Evolutionary conservation across 2,888 invertebrate species (phyloP), one percentile per base, ranked within the genome.

Genomic region (Helicoverpa assulta): DNA sequence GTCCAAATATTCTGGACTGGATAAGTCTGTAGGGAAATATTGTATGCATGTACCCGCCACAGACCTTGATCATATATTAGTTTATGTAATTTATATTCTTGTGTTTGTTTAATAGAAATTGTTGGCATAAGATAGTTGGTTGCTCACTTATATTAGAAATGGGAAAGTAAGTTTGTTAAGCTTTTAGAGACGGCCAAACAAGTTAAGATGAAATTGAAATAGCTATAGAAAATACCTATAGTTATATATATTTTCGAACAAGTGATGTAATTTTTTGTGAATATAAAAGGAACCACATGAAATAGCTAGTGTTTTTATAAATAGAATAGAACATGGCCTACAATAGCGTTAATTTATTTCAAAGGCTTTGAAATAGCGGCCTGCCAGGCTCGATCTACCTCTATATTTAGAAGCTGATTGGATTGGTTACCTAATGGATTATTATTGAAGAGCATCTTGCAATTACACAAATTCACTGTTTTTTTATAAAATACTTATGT

Each of bases 21-120:
- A 58, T 47, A 18, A 50, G 58, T 73, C 88, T 78, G 56, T 56
- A 51, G 87, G 86, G 88, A 86, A 88, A 88, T 88, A 82, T 76
- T 79, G 81, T 84, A 88, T 86, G 84, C 85, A 86, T 85, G 83
- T 83, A 73, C 70, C 62, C 73, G 78, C 68, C 67, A 71, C 79
- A 82, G 81, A 72, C 81, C 78, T 70, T 76, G 78, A 74, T 83
- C 82, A 78, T 82, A 72, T 85, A 85, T 85, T 81, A 84, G 75
- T 75, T 75, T 81, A 71, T 18, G 81, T 84, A 79, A 83, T 85
- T 82, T 79, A 79, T 76, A 70, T 84, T 72, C 74, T 33, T 68
- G 55, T 80, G 71, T 83, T 76, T 77, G 70, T 73, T 73, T 84
- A 80, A 83, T 85, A 84, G 80, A 85, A 82, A 80, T 78, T 70